Percentiles rank a stretch among this genome's conserved stretches.
phyloP scores from a whole-genome alignment of 2,888 invertebrate genomes.

The Cheilosia scutellata region DNA sequence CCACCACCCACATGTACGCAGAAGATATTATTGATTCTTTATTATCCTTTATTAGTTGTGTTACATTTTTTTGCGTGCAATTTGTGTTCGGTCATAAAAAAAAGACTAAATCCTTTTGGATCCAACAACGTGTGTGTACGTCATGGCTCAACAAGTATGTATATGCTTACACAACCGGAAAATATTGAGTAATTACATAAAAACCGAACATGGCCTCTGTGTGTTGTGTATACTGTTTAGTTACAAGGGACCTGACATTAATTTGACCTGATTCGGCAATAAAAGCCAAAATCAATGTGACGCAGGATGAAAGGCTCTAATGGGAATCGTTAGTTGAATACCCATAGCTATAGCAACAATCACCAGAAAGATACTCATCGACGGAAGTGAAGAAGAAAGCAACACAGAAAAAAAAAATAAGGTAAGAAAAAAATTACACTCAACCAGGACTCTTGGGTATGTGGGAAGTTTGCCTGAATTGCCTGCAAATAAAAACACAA shows the following conservation, averaged over 20 bases:
- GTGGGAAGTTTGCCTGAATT: slow-evolving; percentile 50
- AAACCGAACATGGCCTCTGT: slow-evolving; percentile 24
- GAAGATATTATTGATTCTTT: slow-evolving; percentile 66
- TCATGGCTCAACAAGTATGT: slow-evolving; percentile 50
- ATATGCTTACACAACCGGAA: slow-evolving; percentile 13
- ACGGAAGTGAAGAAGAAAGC: not conserved
- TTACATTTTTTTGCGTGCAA: slow-evolving; percentile 45
- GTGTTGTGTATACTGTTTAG: slow-evolving; percentile 2
- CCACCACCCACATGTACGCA: not conserved
- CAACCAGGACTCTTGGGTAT: slow-evolving; percentile 11
- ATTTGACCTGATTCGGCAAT: slow-evolving; percentile 69
- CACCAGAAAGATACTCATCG: slow-evolving; percentile 21
- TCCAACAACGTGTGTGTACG: slow-evolving; percentile 26
- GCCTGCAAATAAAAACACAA: slow-evolving; percentile 74
- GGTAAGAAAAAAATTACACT: not conserved
- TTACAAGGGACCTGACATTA: slow-evolving; percentile 45
- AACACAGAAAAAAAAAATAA: not conserved
- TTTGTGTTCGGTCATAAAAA: slow-evolving; percentile 48
- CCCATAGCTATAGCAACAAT: slow-evolving; percentile 8
- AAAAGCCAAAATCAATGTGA: slow-evolving; percentile 67
- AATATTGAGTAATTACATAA: slow-evolving; percentile 51
- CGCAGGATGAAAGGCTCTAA: slow-evolving; percentile 47
- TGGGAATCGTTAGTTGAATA: slow-evolving; percentile 46
- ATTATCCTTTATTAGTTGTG: slow-evolving; percentile 68
- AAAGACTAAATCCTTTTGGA: slow-evolving; percentile 55